Conservation (phyloP, 2,113 vertebrate genomes). For the Todiramphus chloris region DNA sequence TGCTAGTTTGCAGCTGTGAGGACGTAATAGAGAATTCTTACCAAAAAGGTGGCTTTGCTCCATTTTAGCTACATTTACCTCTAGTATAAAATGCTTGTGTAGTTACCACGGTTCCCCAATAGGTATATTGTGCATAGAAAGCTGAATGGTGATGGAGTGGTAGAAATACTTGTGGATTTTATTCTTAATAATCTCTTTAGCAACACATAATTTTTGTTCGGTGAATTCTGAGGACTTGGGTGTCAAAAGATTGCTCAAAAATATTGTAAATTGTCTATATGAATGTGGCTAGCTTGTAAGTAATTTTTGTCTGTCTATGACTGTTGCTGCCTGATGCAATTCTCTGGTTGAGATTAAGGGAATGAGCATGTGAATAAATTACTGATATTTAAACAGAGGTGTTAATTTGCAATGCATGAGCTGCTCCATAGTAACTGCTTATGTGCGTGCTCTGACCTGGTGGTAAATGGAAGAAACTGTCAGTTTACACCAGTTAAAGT, state of each 20-base stretch:
- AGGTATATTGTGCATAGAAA: background rate
- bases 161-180: background rate
- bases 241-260: background rate
- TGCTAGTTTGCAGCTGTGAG: background rate
- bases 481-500: background rate
- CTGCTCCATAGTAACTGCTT: slow-evolving; percentile 21
- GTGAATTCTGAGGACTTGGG: background rate
- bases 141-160: background rate
- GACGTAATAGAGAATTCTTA: background rate
- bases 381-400: slow-evolving; percentile 55
- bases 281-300: background rate
- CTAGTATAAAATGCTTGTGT: background rate
- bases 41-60: background rate
- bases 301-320: background rate
- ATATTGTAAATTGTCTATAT: background rate
- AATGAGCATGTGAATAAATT: slow-evolving; percentile 58
- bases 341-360: slow-evolving; percentile 34
- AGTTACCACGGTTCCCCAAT: background rate
- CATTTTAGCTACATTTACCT: background rate
- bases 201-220: background rate
- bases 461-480: background rate
- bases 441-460: slow-evolving; percentile 14
- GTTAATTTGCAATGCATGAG: slow-evolving; percentile 50
- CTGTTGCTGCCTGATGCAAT: background rate
- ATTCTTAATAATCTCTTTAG: background rate